Evolutionary conservation across 2,797 vertebrate genomes (phyloP).

Genomic region (Rhynchotus rufescens): DNA sequence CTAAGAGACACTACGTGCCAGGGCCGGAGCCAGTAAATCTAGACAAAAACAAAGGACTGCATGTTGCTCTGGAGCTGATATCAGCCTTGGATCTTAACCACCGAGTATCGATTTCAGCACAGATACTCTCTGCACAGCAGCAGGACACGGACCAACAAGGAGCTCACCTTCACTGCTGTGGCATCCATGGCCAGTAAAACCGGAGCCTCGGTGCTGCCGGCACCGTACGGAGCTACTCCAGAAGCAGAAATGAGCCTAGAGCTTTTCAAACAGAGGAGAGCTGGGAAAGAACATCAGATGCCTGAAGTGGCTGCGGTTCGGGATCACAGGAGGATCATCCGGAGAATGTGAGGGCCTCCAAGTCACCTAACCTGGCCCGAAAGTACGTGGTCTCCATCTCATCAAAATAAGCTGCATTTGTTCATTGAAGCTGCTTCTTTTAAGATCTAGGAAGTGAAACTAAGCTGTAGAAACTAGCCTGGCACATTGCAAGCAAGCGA

Average conservation of each 20-base stretch:
- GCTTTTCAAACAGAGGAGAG: conserved; percentile 8
- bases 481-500: background rate
- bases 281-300: background rate
- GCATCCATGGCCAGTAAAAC: background rate
- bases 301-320: background rate
- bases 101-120: background rate
- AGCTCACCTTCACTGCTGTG: conserved; percentile 1
- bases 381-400: conserved; percentile 19
- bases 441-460: conserved; percentile 29
- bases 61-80: background rate
- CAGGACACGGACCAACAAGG: background rate
- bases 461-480: background rate
- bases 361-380: background rate
- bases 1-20: background rate
- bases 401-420: conserved; percentile 18
- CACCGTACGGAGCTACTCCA: background rate
- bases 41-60: background rate
- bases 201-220: background rate
- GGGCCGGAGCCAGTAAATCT: background rate
- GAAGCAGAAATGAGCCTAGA: background rate
- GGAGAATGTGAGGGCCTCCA: background rate
- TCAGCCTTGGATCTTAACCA: background rate
- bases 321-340: background rate
- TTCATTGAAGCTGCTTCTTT: background rate
- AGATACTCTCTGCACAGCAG: background rate